Percentiles rank a stretch among this genome's conserved stretches.
Evolutionary conservation across 2,888 invertebrate genomes (phyloP).

Genomic region (Lottia gigantea): DNA sequence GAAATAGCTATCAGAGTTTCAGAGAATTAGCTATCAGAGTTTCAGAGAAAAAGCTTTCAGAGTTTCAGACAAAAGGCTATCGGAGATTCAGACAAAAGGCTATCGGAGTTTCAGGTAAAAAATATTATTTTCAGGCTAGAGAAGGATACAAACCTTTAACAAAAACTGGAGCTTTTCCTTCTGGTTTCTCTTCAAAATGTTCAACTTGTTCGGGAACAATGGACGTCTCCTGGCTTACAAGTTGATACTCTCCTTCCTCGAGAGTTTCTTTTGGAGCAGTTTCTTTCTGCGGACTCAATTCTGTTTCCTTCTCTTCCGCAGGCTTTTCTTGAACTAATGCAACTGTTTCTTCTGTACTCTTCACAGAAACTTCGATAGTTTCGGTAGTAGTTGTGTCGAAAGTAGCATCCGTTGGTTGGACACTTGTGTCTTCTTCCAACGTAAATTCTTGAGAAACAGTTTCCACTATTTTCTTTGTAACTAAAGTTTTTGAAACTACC

Average conservation of each 20-base stretch:
- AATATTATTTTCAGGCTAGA: too few relatives aligned
- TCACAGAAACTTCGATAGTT: neutral
- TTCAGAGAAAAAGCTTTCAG: too few relatives aligned
- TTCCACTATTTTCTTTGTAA: constrained; percentile 37
- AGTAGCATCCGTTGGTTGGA: neutral
- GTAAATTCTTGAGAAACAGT: constrained; percentile 29
- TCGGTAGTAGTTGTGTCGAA: neutral
- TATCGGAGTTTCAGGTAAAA: too few relatives aligned
- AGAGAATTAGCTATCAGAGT: too few relatives aligned
- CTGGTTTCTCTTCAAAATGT: neutral
- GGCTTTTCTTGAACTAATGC: constrained; percentile 4
- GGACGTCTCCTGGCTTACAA: neutral
- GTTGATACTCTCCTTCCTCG: neutral
- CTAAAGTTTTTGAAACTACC: constrained; percentile 56
- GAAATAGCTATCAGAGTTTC: too few relatives aligned
- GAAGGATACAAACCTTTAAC: neutral
- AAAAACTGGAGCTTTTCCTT: constrained; percentile 10
- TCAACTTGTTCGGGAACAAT: constrained; percentile 4
- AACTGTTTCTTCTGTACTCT: neutral
- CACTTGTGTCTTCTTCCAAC: constrained; percentile 21
- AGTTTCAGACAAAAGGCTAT: too few relatives aligned
- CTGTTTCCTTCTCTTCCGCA: neutral
- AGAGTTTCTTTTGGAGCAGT: constrained; percentile 9
- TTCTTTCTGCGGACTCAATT: constrained; percentile 9
- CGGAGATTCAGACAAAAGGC: too few relatives aligned